Evolutionary conservation across 2,113 vertebrate genomes (phyloP), one percentile per base, ranked within the genome.

Genomic region (Callocephalon fimbriatum): DNA sequence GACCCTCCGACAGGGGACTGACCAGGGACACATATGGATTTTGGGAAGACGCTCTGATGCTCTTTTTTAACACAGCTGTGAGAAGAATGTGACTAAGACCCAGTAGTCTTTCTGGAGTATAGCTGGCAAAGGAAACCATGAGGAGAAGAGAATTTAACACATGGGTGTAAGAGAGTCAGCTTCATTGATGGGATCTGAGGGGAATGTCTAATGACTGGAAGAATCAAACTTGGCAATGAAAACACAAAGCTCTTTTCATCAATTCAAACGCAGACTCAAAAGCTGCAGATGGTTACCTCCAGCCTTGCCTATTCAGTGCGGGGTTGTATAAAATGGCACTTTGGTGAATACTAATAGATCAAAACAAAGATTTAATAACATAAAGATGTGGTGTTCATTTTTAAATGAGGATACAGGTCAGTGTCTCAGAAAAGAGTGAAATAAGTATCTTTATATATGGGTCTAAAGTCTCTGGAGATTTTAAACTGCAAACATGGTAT

Each of bases 171-270:
- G 98, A 93, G 96, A 98, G 95, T 97, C 94, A 71, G 97, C 97
- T 98, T 98, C 98, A 98, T 98, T 99, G 98, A 99, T 98, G 97
- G 38, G 97, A 98, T 98, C 98, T 98, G 98, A 99, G 98, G 97
- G 96, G 98, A 98, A 99, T 98, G 98, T 98, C 98, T 98, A 98
- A 99, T 99, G 98, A 98, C 98, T 98, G 96, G 95, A 98, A 98
- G 98, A 98, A 98, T 98, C 98, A 98, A 99, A 98, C 98, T 98
- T 99, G 98, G 98, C 98, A 98, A 97, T 98, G 98, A 98, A 98
- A 97, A 98, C 98, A 99, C 98, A 99, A 99, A 98, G 98, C 97
- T 97, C 98, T 98, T 99, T 99, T 99, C 98, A 98, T 99, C 97
- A 97, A 96, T 97, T 98, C 98, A 98, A 98, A 98, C 4, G 31